Base-by-base conservation (phyloP, 2,113 vertebrate genomes). In the Mungos mungo region DNA sequence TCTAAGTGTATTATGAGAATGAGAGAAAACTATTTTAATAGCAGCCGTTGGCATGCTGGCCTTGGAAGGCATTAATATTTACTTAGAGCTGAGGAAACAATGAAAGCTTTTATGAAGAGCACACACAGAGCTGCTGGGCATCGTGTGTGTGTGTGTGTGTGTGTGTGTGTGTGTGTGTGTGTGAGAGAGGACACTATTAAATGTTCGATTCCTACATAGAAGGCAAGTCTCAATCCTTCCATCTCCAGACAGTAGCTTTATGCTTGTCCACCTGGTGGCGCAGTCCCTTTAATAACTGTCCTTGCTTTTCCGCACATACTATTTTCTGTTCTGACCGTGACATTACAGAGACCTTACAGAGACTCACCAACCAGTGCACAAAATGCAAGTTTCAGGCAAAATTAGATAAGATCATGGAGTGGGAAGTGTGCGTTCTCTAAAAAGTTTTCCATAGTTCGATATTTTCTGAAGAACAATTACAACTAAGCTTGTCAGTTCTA, bases 261-360 rank as follows among this genome's bases (percentile, higher is more conserved):
- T 4, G 0, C 0, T 93, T 68, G 69, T 82, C 97, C 98, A 97
- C 97, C 7, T 68, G 98, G 97, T 97, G 98, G 97, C 83, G 54
- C 94, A 77, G 38, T 94, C 60, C 60, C 90, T 85, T 96, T 90
- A 96, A 38, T 45, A 95, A 97, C 41, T 1, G n/a, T 10, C 84
- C 79, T 41, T 50, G 12, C 9, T 93, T 88, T 18, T 11, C n/a
- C 2, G 12, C 25, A 23, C 65, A 50, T 10, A 29, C 0, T 16
- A 4, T 74, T 87, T 96, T 87, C 77, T 41, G 21, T 72, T 80
- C 66, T 5, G 11, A 88, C 38, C 1, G 25, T 88, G 41, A 52
- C 33, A 69, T 68, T 69, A 76, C 25, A 91, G 50, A 93, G 45
- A 47, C 45, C 45, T 68, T 69, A 76, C 25, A 91, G 69, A 82